Evolutionary conservation across 2,797 vertebrate species (phyloP).

Genomic region (Mus spretus): DNA sequence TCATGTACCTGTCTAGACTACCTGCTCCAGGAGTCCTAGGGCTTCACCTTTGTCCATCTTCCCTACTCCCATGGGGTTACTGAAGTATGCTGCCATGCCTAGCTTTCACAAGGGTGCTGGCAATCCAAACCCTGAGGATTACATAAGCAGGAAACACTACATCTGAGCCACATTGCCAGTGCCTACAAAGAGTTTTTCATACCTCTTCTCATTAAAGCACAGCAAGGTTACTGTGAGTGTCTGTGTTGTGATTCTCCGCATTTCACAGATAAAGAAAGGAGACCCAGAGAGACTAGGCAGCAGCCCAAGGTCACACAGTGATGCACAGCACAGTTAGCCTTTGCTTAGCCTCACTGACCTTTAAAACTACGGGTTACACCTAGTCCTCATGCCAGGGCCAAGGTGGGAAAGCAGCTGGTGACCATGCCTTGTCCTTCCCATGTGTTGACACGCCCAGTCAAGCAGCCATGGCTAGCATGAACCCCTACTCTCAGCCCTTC

Average conservation of each 20-base stretch:
- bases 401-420: not conserved
- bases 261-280: not conserved
- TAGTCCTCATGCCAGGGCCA: not conserved
- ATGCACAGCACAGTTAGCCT: not conserved
- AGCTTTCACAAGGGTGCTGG: not conserved
- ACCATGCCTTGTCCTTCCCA: not conserved
- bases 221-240: not conserved
- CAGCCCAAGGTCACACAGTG: not conserved
- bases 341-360: not conserved
- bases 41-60: not conserved
- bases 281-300: not conserved
- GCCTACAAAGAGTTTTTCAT: not conserved
- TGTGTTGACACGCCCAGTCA: rapidly evolving
- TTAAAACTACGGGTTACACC: not conserved
- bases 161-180: not conserved
- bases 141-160: not conserved
- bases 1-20: not conserved
- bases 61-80: not conserved
- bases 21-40: not conserved
- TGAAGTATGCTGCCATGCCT: not conserved
- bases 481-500: not conserved
- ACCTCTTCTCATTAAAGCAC: constrained; percentile 1
- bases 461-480: not conserved
- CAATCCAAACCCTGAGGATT: not conserved
- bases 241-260: not conserved